phyloP scores from a whole-genome alignment of 2,888 invertebrate species.

The Rambutsinella grinnellia region DNA sequence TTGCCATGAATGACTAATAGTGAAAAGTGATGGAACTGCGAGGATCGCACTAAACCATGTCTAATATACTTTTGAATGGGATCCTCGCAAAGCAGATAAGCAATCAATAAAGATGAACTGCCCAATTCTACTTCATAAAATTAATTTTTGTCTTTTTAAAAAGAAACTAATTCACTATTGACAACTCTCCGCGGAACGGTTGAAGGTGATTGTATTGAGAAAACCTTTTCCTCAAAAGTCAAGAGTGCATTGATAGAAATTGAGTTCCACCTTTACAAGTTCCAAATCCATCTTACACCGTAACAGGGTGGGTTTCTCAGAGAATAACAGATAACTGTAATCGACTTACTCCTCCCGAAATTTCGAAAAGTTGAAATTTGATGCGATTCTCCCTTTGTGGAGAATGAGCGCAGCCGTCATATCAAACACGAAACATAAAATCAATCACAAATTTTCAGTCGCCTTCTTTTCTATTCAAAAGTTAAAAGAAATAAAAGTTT shows the following conservation, averaged over 20 bases:
- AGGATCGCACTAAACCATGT: not conserved
- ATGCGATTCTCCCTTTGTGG: not conserved
- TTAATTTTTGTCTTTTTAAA: constrained; percentile 9
- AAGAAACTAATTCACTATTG: not conserved
- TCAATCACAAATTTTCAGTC: too few relatives aligned
- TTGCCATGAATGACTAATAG: not conserved
- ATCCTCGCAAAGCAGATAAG: not conserved
- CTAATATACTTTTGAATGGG: not conserved
- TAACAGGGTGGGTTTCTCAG: constrained; percentile 19
- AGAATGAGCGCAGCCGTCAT: too few relatives aligned
- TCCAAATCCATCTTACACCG: constrained; percentile 10
- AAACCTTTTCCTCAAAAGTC: not conserved
- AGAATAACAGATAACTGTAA: constrained; percentile 24
- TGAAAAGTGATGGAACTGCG: constrained; percentile 4
- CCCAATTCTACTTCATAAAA: constrained; percentile 39
- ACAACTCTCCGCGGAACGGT: too few relatives aligned
- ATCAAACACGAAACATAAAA: too few relatives aligned
- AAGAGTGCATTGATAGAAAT: not conserved
- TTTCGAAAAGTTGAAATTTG: not conserved
- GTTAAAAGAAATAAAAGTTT: constrained; percentile 25
- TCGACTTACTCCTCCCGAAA: not conserved
- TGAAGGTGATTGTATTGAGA: too few relatives aligned
- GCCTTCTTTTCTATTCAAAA: not conserved
- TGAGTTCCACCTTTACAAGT: constrained; percentile 8
- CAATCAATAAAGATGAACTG: constrained; percentile 49